Evolutionary conservation across 2,797 vertebrate genomes (phyloP).

Genomic region (Mormyrops attenuatus): DNA sequence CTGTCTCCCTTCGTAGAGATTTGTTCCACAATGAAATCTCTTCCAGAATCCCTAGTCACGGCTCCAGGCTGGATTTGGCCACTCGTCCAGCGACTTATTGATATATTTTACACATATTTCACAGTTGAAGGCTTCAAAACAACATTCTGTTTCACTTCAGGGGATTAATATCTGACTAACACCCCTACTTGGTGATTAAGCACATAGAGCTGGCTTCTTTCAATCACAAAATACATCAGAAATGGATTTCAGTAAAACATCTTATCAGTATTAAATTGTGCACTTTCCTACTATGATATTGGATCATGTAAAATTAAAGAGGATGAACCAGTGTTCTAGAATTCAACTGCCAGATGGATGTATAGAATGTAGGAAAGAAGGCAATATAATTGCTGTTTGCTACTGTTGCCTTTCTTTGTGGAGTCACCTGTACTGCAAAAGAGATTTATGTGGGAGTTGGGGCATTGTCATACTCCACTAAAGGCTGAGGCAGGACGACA

Average conservation of each 20-base stretch:
- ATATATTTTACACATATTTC: not conserved
- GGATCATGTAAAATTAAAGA: not conserved
- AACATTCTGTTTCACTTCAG: not conserved
- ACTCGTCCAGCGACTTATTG: not conserved
- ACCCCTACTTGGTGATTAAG: not conserved
- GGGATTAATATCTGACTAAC: not conserved
- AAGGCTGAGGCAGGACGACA: not conserved
- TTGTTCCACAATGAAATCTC: constrained; percentile 4
- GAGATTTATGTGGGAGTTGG: not conserved
- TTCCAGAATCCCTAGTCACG: not conserved
- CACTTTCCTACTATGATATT: not conserved
- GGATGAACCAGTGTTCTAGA: not conserved
- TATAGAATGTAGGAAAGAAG: not conserved
- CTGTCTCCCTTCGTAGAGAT: not conserved
- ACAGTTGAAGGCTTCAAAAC: not conserved
- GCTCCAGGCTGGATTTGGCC: not conserved
- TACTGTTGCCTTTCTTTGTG: not conserved
- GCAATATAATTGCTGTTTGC: not conserved
- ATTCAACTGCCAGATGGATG: not conserved
- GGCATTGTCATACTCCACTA: not conserved
- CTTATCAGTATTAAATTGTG: not conserved
- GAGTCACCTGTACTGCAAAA: not conserved
- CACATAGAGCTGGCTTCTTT: not conserved
- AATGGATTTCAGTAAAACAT: not conserved
- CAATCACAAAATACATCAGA: not conserved